Conservation (phyloP, 2,888 invertebrate genomes). For the Ypsolopha scabrella region DNA sequence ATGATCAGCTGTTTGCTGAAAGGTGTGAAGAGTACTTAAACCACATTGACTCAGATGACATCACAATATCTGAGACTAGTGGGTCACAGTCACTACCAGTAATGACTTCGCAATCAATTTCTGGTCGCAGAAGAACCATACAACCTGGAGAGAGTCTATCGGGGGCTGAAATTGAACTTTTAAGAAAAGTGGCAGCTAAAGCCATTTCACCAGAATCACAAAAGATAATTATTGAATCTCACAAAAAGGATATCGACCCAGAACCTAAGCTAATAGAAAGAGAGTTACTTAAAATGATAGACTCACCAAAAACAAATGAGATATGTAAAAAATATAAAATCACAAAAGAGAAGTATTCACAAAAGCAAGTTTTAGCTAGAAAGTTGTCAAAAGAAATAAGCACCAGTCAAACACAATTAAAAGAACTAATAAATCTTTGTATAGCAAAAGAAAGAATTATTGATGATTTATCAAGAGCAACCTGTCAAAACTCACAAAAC, state of each 20-base stretch:
- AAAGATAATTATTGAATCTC: slow-evolving; percentile 67
- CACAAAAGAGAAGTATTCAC: slow-evolving; percentile 60
- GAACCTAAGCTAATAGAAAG: slow-evolving; percentile 68
- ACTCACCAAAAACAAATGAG: slow-evolving; percentile 58
- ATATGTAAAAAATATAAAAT: slow-evolving; percentile 66
- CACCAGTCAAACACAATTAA: slow-evolving; percentile 75
- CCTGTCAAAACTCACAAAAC: slow-evolving; percentile 38
- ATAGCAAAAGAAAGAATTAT: slow-evolving; percentile 79
- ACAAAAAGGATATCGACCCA: slow-evolving; percentile 64
- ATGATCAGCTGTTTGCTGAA: slow-evolving; percentile 74
- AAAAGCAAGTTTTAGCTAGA: slow-evolving; percentile 57
- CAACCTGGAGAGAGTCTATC: slow-evolving; percentile 73
- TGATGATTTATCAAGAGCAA: slow-evolving; percentile 70
- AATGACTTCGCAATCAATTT: slow-evolving; percentile 61
- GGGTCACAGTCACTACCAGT: slow-evolving; percentile 58
- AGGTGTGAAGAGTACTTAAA: slow-evolving; percentile 73
- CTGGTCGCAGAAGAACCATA: slow-evolving; percentile 67
- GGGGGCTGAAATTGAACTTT: slow-evolving; percentile 68
- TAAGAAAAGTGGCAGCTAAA: slow-evolving; percentile 72
- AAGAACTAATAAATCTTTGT: slow-evolving; percentile 77
- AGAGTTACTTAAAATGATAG: slow-evolving; percentile 64
- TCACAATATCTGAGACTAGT: slow-evolving; percentile 63
- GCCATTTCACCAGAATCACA: slow-evolving; percentile 65
- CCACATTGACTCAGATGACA: slow-evolving; percentile 61
- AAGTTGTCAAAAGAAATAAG: slow-evolving; percentile 72